Conservation (phyloP, 2,797 vertebrate genomes). For the Gorsachius magnificus region DNA sequence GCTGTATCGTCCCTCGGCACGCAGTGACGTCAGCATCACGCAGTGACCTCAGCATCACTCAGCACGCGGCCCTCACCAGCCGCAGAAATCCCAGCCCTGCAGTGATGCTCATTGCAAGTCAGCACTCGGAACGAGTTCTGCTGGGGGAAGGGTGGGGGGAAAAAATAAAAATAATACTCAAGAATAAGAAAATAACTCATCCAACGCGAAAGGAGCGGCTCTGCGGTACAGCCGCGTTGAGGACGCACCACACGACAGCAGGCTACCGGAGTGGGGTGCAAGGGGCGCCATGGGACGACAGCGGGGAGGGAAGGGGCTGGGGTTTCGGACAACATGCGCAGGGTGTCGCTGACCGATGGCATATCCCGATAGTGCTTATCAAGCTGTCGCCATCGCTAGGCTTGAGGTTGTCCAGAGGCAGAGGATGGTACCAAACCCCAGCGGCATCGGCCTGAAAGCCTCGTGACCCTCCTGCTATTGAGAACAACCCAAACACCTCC, state of each 20-base stretch:
- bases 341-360: rapidly evolving
- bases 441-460: not conserved
- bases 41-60: rapidly evolving
- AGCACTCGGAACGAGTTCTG: not conserved
- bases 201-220: not conserved
- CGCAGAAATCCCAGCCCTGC: not conserved
- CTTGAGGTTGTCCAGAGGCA: not conserved
- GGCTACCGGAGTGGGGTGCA: not conserved
- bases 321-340: not conserved
- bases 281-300: not conserved
- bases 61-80: not conserved
- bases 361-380: not conserved
- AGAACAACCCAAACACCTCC: not conserved
- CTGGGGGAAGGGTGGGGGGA: not conserved
- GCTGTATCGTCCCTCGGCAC: not conserved
- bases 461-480: not conserved
- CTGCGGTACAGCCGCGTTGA: not conserved
- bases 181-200: not conserved
- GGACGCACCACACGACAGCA: not conserved
- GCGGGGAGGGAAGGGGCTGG: rapidly evolving
- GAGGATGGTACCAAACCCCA: not conserved
- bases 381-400: not conserved
- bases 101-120: not conserved
- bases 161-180: not conserved
- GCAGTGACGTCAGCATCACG: not conserved